Evolutionary conservation across 2,113 vertebrate species (phyloP).

Genomic region (Acanthochromis polyacanthus): DNA sequence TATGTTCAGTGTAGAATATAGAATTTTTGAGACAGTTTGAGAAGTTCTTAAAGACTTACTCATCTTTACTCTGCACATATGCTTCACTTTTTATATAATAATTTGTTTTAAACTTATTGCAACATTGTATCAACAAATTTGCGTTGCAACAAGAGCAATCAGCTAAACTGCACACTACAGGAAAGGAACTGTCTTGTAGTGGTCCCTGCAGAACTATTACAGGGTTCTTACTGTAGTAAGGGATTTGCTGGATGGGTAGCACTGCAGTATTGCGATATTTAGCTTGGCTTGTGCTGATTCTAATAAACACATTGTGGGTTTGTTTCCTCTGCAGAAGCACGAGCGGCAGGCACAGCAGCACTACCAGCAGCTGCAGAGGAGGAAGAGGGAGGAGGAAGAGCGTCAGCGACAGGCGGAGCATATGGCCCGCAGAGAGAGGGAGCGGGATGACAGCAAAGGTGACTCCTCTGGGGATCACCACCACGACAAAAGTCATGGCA

Average conservation of each 20-base stretch:
- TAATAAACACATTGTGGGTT: constrained; percentile 22
- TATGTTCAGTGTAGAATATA: neutral
- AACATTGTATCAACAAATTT: neutral
- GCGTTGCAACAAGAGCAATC: neutral
- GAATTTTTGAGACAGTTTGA: too few species aligned
- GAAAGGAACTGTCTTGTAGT: neutral
- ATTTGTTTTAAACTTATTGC: too few species aligned
- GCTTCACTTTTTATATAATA: neutral
- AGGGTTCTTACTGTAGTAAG: constrained; percentile 19
- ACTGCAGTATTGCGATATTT: constrained; percentile 43
- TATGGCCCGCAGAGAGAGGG: constrained; percentile 90
- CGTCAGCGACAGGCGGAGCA: constrained; percentile 94
- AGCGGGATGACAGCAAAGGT: constrained; percentile 83
- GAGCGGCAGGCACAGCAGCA: constrained; percentile 97
- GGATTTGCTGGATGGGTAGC: constrained; percentile 21
- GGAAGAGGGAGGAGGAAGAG: constrained; percentile 95
- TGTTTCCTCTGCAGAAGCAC: constrained; percentile 88
- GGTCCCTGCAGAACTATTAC: constrained; percentile 4
- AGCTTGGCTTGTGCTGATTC: constrained; percentile 54
- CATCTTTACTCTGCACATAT: neutral
- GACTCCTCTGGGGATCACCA: constrained; percentile 86
- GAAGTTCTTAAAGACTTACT: neutral
- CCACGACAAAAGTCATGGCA: constrained; percentile 87
- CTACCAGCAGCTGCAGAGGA: constrained; percentile 96
- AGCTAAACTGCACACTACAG: neutral